A percentile compares a stretch with the other conserved stretches of the same genome.
These are phyloP conservation scores for Leptothorax acervorum DNA, from an alignment of 2,888 invertebrate genomes.

Conservation along the genomic window DNA sequence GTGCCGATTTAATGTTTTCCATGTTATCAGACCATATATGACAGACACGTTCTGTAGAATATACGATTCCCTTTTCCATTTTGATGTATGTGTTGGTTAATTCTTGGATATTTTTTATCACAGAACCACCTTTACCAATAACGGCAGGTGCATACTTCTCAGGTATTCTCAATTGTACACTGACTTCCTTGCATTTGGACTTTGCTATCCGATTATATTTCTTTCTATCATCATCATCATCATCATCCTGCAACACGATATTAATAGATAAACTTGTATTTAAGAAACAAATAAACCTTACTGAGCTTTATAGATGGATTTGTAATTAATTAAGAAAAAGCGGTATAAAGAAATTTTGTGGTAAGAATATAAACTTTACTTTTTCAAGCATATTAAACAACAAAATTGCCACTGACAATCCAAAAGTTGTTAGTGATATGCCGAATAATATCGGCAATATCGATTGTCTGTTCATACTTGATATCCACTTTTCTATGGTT, in stretches of 20 bases:
- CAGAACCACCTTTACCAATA: constrained; percentile 92
- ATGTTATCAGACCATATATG: constrained; percentile 89
- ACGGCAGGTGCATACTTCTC: constrained; percentile 89
- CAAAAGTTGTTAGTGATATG: constrained; percentile 90
- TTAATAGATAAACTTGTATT: background rate
- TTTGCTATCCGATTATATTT: constrained; percentile 64
- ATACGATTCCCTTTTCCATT: constrained; percentile 86
- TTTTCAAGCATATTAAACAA: constrained; percentile 90
- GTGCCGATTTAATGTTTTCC: constrained; percentile 90
- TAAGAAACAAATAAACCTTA: background rate
- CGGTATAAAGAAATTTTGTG: background rate
- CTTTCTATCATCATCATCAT: constrained; percentile 47
- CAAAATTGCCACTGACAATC: constrained; percentile 87
- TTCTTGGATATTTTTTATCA: constrained; percentile 91
- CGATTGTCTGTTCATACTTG: constrained; percentile 55
- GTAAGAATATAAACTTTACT: constrained; percentile 83
- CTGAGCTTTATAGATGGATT: background rate
- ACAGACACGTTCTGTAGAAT: constrained; percentile 88
- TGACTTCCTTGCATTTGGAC: constrained; percentile 80
- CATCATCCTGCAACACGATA: constrained; percentile 78
- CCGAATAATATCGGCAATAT: constrained; percentile 88
- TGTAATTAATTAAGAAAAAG: background rate
- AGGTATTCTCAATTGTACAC: constrained; percentile 88
- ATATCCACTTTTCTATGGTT: constrained; percentile 63
- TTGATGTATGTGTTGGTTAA: constrained; percentile 89